Conservation (phyloP, 2,888 invertebrate species). For the Graphium colonna region DNA sequence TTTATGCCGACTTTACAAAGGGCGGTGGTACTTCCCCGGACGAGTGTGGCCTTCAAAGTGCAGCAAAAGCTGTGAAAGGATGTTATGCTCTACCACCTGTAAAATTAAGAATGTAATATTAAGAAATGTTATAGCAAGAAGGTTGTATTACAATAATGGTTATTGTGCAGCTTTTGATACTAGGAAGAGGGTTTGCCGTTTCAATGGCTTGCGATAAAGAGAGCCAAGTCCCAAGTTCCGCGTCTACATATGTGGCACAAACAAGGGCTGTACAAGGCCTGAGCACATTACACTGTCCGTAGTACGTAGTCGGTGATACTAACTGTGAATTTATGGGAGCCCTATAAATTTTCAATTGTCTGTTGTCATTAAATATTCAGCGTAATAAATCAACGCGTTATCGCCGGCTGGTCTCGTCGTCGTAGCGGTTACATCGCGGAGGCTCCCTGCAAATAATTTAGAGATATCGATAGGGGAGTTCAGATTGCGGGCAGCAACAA, state of each 20-base stretch:
- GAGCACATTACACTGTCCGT: constrained; percentile 25
- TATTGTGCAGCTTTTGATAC: not conserved
- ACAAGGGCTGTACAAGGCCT: constrained; percentile 22
- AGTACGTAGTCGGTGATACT: constrained; percentile 63
- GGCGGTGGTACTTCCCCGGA: no score
- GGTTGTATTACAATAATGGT: not conserved
- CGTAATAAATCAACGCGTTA: constrained; percentile 75
- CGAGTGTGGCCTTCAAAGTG: no score
- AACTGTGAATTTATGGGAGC: constrained; percentile 68
- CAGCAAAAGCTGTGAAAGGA: no score
- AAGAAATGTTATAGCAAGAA: not conserved
- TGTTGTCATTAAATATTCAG: constrained; percentile 73
- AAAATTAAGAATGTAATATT: no score
- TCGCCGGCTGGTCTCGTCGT: constrained; percentile 52
- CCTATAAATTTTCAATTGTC: constrained; percentile 77
- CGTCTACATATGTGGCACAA: constrained; percentile 22
- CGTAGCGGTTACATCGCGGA: constrained; percentile 63
- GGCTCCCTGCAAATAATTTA: constrained; percentile 66
- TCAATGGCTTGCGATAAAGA: constrained; percentile 8
- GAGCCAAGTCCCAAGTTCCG: constrained; percentile 12
- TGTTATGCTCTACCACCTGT: no score
- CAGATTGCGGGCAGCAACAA: constrained; percentile 40
- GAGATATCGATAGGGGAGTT: constrained; percentile 60
- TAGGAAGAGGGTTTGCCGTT: constrained; percentile 5
- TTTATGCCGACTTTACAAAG: no score